Conservation (phyloP, 2,888 invertebrate species). For the Eupithecia insigniata region DNA sequence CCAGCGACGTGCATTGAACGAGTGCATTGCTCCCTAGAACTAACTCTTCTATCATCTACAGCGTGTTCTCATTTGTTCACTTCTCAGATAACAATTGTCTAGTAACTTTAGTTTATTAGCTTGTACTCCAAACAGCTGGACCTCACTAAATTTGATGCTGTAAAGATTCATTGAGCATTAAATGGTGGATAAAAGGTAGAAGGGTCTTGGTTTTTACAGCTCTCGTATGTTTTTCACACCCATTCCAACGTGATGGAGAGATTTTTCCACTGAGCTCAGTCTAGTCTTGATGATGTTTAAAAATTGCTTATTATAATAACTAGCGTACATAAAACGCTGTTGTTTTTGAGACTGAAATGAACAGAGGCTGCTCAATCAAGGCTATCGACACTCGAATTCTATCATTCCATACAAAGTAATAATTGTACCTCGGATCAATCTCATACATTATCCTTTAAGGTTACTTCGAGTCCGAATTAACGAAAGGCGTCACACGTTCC, state of each 20-base stretch:
- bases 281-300: too few species aligned
- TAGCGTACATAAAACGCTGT: neutral
- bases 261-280: neutral
- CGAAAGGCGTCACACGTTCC: neutral
- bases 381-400: neutral
- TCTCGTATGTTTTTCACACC: neutral
- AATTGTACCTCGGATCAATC: neutral
- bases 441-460: neutral
- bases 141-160: neutral
- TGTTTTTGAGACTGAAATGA: neutral
- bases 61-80: constrained; percentile 62
- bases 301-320: neutral
- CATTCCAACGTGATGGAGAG: neutral
- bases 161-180: constrained; percentile 10
- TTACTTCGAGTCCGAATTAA: neutral
- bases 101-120: constrained; percentile 26
- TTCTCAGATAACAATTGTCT: constrained; percentile 63
- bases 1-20: constrained; percentile 52
- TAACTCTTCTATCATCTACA: constrained; percentile 25
- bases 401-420: neutral
- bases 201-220: neutral
- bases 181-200: neutral
- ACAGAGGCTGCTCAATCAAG: neutral
- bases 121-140: constrained; percentile 18
- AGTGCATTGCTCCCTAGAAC: constrained; percentile 67